Conservation (phyloP, 53 echinoderm and acorn worm genomes). For the Patiria pectinifera region DNA sequence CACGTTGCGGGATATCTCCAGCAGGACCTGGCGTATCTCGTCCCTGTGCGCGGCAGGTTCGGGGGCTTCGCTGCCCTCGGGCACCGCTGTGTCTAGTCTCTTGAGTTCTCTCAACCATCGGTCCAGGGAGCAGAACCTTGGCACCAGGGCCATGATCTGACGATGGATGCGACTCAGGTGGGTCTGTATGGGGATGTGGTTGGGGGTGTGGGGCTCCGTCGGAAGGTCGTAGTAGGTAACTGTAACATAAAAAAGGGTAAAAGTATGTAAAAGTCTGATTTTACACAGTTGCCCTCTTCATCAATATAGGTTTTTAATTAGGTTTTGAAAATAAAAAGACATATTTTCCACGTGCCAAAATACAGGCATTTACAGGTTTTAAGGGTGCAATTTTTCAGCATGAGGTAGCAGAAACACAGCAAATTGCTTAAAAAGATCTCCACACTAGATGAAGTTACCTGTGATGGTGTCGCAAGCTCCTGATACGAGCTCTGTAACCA, state of each 20-base stretch:
- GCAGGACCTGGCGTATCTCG: constrained; percentile 60
- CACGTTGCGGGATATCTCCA: constrained; percentile 85
- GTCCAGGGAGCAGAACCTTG: constrained; percentile 85
- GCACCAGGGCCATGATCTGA: constrained; percentile 92
- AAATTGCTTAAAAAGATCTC: no score
- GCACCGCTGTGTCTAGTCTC: constrained; percentile 23
- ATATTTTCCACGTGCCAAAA: no score
- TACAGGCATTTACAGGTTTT: no score
- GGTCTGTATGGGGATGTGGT: constrained; percentile 83
- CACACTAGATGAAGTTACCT: no score
- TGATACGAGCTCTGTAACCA: no score
- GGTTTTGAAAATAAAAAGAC: no score
- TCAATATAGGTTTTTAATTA: no score
- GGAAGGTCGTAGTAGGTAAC: constrained; percentile 86
- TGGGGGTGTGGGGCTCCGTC: constrained; percentile 26
- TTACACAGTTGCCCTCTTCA: no score
- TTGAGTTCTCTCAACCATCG: constrained; percentile 84
- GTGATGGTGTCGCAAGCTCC: no score
- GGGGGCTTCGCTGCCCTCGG: constrained; percentile 23
- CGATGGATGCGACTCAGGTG: constrained; percentile 95
- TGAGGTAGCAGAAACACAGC: no score
- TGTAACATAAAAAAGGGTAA: constrained; percentile 17
- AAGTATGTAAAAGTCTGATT: not conserved
- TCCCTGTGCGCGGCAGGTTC: constrained; percentile 41
- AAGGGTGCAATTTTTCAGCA: no score